Base-by-base conservation (phyloP, 2,888 invertebrate species). In the Xestobium rufovillosum region DNA sequence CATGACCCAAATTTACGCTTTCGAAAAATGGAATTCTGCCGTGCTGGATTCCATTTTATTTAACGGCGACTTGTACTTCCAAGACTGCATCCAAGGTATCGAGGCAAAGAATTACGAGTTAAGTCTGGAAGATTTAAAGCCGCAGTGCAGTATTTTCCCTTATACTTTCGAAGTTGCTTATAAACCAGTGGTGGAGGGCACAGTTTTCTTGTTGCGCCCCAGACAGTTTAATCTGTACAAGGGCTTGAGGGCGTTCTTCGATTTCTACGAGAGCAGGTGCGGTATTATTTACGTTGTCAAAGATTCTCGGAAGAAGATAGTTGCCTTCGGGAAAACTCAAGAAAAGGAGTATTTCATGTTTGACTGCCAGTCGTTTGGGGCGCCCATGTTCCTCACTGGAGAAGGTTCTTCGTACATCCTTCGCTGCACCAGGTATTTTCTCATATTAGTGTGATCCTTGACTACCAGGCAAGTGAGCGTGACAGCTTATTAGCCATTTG, bases 321-420 rank as follows among this genome's bases (percentile, higher is more conserved):
- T 61, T 1, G 56, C 61, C 1, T 65, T 66, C 36, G 65, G 64
- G 3, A 64, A 63, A 44, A 43, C 55, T 2, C 44, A 48, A 16
- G 66, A 65, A 1, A 53, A 59, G 9, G 78, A 78, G 8, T 81
- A 77, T 51, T 80, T 77, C 47, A 73, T 81, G 75, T 80, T 72
- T 53, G 80, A 81, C 50, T 76, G 76, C 46, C 76, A 78, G 57
- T 72, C 72, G 41, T 63, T 67, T 46, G 79, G 80, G 4, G 61
- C 69, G 2, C 80, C 79, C 0, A 56, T 79, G 49, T 81, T 78
- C 52, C 60, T 69, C 16, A 72, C 75, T 1, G 69, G 72, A 34
- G 27, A 39, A 14, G 62, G 61, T 10, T 65, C 70, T 4, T 67
- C 78, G 0, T 80, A 80, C 50, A 63, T 78, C 30, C 57, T 81